Percentiles rank a stretch among this genome's conserved stretches.
phyloP scores from a whole-genome alignment of 1,140 invertebrate species.

The Zaprionus camerounensis region DNA sequence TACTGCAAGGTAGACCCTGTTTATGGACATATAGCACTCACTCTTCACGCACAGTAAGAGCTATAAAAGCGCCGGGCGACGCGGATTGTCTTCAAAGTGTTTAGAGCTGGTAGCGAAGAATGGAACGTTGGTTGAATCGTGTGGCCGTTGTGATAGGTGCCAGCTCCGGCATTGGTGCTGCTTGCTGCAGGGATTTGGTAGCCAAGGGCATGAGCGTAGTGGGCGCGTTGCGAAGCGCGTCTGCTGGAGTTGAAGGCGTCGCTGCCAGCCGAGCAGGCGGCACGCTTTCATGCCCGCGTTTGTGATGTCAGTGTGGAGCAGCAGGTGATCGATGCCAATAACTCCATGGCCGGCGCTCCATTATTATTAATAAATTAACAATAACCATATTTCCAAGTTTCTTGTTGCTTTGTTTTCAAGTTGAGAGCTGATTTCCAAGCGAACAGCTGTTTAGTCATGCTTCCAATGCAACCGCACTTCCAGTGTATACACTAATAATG shows the following conservation, averaged over 20 bases:
- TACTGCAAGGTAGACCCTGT: not conserved
- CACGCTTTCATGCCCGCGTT: conserved; percentile 84
- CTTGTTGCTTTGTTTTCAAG: too few relatives aligned
- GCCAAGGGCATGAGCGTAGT: conserved; percentile 87
- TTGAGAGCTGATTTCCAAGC: not conserved
- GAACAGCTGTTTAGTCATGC: conserved; percentile 11
- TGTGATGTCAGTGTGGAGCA: conserved; percentile 85
- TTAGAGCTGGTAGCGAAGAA: conserved; percentile 1
- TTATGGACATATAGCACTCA: not conserved
- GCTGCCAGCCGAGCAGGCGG: conserved; percentile 48
- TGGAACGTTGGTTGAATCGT: conserved; percentile 51
- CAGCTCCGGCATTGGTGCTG: conserved; percentile 29
- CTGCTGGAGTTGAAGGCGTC: conserved; percentile 69
- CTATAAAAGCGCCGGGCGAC: not conserved
- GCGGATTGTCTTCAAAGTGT: not conserved
- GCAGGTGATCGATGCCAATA: conserved; percentile 86
- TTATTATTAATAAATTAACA: too few relatives aligned
- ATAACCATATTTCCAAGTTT: too few relatives aligned
- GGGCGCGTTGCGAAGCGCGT: conserved; percentile 87
- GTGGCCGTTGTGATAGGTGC: conserved; percentile 38
- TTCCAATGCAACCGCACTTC: conserved; percentile 22
- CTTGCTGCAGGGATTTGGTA: conserved; percentile 71
- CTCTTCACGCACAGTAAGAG: not conserved
- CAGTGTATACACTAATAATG: conserved; percentile 41
- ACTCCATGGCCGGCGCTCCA: conserved; percentile 14